These are phyloP conservation scores for Ornithoptera priamus DNA, from an alignment of 2,888 invertebrate species.

Conservation along the genomic window DNA sequence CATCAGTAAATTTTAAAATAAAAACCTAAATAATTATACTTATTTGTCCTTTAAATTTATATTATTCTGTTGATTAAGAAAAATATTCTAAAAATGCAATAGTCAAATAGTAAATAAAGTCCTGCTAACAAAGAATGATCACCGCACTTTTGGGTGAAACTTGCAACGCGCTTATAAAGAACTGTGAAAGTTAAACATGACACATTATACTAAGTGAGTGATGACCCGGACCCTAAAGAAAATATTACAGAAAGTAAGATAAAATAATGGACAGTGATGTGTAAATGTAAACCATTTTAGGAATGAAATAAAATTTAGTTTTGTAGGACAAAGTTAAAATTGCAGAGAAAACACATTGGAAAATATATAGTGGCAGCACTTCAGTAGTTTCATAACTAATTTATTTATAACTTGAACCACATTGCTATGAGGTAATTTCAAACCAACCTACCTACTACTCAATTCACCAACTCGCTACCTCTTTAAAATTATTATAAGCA, in stretches of 20 bases:
- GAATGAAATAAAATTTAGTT: neutral
- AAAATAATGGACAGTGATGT: neutral
- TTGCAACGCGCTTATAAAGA: slow-evolving; percentile 29
- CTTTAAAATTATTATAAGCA: slow-evolving; percentile 21
- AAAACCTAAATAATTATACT: no score
- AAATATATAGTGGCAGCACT: no score
- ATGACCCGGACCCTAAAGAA: slow-evolving; percentile 42
- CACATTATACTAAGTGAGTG: slow-evolving; percentile 72
- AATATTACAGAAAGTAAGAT: slow-evolving; percentile 6
- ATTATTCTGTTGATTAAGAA: no score
- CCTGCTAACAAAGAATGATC: slow-evolving; percentile 77
- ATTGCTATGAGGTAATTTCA: neutral
- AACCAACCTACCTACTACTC: neutral
- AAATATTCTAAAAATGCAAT: neutral
- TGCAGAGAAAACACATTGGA: no score
- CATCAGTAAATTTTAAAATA: no score
- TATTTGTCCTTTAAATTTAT: neutral
- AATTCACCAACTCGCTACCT: neutral
- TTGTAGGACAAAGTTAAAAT: no score
- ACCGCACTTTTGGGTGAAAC: slow-evolving; percentile 50
- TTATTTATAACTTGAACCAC: no score
- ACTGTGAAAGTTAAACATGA: slow-evolving; percentile 41
- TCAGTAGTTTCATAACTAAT: no score
- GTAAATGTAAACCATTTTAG: neutral
- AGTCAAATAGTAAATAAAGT: slow-evolving; percentile 58